Conservation (phyloP, 1,140 invertebrate genomes). For the Diprion similis region DNA sequence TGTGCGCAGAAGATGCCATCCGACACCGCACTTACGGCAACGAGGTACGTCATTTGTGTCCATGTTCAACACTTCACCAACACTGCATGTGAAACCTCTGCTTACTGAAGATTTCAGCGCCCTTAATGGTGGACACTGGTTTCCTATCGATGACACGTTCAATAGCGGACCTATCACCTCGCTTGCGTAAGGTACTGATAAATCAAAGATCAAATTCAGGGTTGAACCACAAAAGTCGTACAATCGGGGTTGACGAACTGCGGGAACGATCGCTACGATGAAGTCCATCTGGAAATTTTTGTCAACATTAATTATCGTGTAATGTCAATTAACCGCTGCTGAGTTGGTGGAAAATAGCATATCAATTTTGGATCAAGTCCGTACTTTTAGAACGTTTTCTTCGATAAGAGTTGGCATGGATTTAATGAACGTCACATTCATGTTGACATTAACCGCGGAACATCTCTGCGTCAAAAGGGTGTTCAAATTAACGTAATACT, state of each 20-base stretch:
- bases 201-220: conserved; percentile 90
- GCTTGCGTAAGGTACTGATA: conserved; percentile 91
- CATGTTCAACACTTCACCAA: conserved; percentile 93
- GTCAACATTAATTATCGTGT: background rate
- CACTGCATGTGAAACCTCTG: conserved; percentile 90
- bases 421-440: conserved; percentile 90
- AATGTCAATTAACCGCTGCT: background rate
- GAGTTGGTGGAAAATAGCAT: background rate
- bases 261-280: conserved; percentile 85
- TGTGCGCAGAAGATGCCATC: conserved; percentile 11
- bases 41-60: conserved; percentile 89
- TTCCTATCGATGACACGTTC: conserved; percentile 87
- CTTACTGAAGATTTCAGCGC: conserved; percentile 85
- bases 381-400: conserved; percentile 81
- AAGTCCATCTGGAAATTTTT: conserved; percentile 75
- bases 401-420: conserved; percentile 78
- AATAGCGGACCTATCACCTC: conserved; percentile 89
- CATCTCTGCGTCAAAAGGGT: conserved; percentile 86
- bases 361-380: background rate
- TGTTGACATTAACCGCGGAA: conserved; percentile 93
- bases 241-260: conserved; percentile 84
- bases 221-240: conserved; percentile 96
- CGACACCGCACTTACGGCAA: conserved; percentile 75
- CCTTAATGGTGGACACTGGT: conserved; percentile 88
- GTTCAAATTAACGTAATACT: conserved; percentile 84